phyloP scores from a whole-genome alignment of 2,888 invertebrate genomes.

The Colletes collaris region DNA sequence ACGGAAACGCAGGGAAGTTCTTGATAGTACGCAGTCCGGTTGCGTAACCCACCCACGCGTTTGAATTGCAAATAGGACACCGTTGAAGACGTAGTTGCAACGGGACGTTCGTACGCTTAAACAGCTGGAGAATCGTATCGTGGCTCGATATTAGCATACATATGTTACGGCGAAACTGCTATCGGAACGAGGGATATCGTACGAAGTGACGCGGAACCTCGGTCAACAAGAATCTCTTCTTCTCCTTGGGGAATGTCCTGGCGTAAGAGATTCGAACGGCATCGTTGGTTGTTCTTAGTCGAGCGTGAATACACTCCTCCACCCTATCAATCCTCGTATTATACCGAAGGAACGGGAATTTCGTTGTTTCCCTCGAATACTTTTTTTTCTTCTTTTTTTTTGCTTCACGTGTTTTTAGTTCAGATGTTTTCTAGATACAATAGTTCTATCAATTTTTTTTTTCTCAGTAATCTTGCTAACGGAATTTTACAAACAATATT shows the following conservation, averaged over 20 bases:
- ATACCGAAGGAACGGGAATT: not conserved
- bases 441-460: no score
- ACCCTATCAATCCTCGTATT: not conserved
- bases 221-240: not conserved
- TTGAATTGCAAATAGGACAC: conserved; percentile 42
- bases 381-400: not conserved
- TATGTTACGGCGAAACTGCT: not conserved
- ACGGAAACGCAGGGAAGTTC: not conserved
- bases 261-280: conserved; percentile 1
- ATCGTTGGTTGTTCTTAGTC: not conserved
- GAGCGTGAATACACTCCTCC: not conserved
- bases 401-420: not conserved
- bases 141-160: conserved; percentile 36
- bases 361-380: not conserved
- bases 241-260: not conserved
- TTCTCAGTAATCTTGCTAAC: no score
- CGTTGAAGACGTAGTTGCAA: not conserved
- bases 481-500: no score
- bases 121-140: conserved; percentile 6
- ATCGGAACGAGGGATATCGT: not conserved
- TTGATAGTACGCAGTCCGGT: not conserved
- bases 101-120: conserved; percentile 16
- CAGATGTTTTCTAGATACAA: not conserved
- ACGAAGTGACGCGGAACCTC: not conserved
- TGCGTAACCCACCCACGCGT: conserved; percentile 29